Conservation (phyloP, 2,113 vertebrate species). For the Nycticryphes semicollaris region DNA sequence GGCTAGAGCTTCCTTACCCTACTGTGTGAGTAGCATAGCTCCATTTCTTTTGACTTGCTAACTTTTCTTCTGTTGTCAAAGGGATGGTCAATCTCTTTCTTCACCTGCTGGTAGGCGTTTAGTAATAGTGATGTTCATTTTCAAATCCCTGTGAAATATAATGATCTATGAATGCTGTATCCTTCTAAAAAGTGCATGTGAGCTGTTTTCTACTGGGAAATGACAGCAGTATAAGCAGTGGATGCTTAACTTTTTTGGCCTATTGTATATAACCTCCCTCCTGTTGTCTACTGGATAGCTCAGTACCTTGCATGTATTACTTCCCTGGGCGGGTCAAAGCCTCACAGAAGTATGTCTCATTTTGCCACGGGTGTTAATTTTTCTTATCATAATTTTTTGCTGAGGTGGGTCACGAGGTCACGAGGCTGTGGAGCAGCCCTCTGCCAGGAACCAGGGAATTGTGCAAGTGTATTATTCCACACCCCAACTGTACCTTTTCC, state of each 20-base stretch:
- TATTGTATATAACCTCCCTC: neutral
- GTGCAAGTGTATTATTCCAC: neutral
- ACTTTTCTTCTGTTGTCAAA: neutral
- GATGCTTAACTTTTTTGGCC: neutral
- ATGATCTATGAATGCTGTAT: neutral
- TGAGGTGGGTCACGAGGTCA: neutral
- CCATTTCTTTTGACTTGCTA: neutral
- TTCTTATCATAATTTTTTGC: neutral
- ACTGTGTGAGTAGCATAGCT: neutral
- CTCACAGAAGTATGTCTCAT: neutral
- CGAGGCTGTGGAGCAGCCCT: neutral
- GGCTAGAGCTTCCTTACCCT: neutral
- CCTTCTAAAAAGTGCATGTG: neutral
- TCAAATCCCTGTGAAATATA: neutral
- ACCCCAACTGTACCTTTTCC: accelerated
- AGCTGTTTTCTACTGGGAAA: neutral
- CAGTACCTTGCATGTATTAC: neutral
- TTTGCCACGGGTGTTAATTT: neutral
- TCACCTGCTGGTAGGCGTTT: neutral
- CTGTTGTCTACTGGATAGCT: neutral
- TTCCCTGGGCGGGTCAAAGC: neutral
- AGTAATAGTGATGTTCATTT: neutral
- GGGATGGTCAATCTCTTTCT: neutral
- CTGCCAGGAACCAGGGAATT: neutral
- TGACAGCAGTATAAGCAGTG: neutral